Percentiles rank a stretch among this genome's conserved stretches.
Conservation (phyloP, 2,797 vertebrate genomes). For the Kryptopterus vitreolus region DNA sequence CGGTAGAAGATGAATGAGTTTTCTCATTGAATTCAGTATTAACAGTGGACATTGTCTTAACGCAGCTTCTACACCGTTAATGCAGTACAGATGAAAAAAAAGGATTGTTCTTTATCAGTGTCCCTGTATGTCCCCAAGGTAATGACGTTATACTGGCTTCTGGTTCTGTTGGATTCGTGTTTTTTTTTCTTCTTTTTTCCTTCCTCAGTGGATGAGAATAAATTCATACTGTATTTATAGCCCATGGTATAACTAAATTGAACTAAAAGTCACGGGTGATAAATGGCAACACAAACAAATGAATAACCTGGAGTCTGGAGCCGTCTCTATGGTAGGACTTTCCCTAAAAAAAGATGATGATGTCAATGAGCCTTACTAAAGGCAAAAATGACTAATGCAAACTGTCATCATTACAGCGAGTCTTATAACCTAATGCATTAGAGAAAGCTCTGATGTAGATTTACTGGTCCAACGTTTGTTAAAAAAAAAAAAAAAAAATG, state of each 20-base stretch:
- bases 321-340: neutral
- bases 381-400: conserved; percentile 25
- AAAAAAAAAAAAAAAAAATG: neutral
- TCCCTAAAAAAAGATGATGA: neutral
- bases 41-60: too few species aligned
- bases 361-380: conserved; percentile 10
- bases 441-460: conserved; percentile 20
- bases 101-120: too few species aligned
- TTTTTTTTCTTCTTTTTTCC: neutral
- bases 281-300: neutral
- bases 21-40: too few species aligned
- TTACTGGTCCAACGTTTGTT: conserved; percentile 13
- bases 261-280: neutral
- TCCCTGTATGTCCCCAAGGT: too few species aligned
- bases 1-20: too few species aligned
- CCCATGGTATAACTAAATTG: neutral
- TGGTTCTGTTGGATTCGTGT: neutral
- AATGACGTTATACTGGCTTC: neutral
- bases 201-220: neutral
- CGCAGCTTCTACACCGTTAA: too few species aligned
- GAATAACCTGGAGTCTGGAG: neutral
- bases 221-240: neutral
- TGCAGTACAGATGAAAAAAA: too few species aligned
- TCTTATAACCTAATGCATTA: conserved; percentile 15
- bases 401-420: conserved; percentile 14